These are phyloP conservation scores for Artibeus jamaicensis DNA, from an alignment of 2,797 vertebrate species.

Conservation along the genomic window DNA sequence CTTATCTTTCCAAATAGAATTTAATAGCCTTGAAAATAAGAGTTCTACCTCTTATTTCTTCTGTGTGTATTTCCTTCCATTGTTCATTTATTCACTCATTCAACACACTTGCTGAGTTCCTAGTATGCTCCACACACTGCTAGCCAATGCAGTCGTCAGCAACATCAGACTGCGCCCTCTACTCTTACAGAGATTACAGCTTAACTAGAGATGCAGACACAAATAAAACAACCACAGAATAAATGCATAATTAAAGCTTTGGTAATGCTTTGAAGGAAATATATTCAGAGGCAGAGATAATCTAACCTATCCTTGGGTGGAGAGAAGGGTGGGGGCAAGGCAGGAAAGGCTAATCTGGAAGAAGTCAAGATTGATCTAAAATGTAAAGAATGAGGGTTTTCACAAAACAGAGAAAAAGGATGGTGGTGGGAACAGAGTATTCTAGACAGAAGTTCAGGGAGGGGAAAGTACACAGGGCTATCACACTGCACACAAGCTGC, in stretches of 20 bases:
- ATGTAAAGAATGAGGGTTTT: constrained; percentile 13
- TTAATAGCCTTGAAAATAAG: neutral
- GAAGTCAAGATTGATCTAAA: neutral
- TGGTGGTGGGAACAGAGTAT: neutral
- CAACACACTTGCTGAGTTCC: neutral
- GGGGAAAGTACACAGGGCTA: neutral
- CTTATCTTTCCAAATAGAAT: constrained; percentile 12
- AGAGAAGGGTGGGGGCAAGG: neutral
- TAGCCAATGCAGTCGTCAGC: neutral
- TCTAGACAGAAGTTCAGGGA: neutral
- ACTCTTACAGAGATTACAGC: neutral
- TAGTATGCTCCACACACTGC: neutral
- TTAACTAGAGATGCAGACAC: neutral
- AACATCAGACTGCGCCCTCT: neutral
- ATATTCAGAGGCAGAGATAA: neutral
- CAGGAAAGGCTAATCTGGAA: neutral
- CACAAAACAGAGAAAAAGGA: neutral
- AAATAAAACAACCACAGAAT: neutral
- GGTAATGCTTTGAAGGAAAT: neutral
- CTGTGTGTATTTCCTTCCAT: neutral
- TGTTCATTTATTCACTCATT: neutral
- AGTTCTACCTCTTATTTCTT: neutral
- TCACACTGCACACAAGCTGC: neutral
- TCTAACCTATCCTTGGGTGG: neutral
- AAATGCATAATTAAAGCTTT: neutral